A percentile compares a stretch with the other conserved stretches of the same genome.
These are phyloP conservation scores for Graphium colonna DNA, from an alignment of 2,888 invertebrate genomes.

Conservation along the genomic window DNA sequence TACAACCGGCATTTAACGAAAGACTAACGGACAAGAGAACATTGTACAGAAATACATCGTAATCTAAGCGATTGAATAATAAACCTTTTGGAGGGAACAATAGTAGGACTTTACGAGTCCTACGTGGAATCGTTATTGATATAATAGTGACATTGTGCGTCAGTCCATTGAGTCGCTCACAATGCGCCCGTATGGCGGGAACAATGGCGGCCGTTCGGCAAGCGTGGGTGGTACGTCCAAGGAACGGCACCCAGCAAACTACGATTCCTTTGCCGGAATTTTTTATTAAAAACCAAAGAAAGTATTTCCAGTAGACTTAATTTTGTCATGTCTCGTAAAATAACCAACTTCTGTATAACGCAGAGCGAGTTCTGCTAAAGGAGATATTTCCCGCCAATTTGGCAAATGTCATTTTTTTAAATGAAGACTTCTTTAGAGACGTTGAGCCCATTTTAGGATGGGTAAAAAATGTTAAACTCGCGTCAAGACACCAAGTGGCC, in stretches of 20 bases:
- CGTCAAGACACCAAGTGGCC: no score
- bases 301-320: background rate
- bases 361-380: no score
- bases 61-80: constrained; percentile 32
- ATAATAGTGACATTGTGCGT: constrained; percentile 76
- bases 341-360: no score
- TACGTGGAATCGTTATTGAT: constrained; percentile 69
- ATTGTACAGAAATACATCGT: constrained; percentile 3
- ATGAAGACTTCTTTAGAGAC: no score
- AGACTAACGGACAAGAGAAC: no score
- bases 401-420: no score
- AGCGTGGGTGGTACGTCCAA: constrained; percentile 63
- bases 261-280: constrained; percentile 35
- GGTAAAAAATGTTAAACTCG: no score
- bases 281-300: constrained; percentile 14
- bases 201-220: constrained; percentile 66
- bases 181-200: constrained; percentile 73
- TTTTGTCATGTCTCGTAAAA: no score
- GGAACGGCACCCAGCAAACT: constrained; percentile 45
- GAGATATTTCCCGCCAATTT: no score
- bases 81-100: constrained; percentile 49
- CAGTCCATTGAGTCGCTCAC: constrained; percentile 73
- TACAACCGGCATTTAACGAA: no score
- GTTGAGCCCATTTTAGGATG: no score
- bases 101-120: constrained; percentile 60